Base-by-base conservation (phyloP, 30 jellyfish, hydroid and myxozoan genomes). In the Sanderia malayensis region DNA sequence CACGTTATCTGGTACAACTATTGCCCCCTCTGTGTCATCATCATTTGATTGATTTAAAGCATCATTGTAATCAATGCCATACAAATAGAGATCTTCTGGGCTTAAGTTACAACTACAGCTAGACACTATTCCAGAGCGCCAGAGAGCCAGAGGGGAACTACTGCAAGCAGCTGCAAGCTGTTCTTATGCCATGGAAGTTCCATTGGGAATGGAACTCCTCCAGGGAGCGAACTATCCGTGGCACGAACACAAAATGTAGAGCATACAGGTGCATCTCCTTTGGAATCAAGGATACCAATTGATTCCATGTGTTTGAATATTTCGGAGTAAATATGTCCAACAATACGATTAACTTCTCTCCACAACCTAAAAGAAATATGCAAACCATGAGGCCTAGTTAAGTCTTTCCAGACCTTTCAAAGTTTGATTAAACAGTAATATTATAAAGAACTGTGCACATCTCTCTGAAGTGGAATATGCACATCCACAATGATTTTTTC, bases 321-420 rank as follows among this genome's bases (percentile, higher is more conserved):
- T 17, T 31, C 80, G 13, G 41, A 33, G 71, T 60, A 76, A 70
- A 10, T 24, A 11, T 21, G 32, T 33, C 18, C 44, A 18, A 62
- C 80, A 49, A 76, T 44, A 13, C 83, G 70, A 18, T 79, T 64
- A 18, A 79, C 90, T 31, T 80, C 86, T 19, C 44, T 44, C 93
- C 93, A 80, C 45, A 81, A 61, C n/a, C n/a, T n/a, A n/a, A n/a
- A n/a, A n/a, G n/a, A n/a, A n/a, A n/a, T n/a, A n/a, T n/a, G n/a
- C n/a, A n/a, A n/a, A n/a, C n/a, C n/a, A n/a, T n/a, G n/a, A n/a
- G n/a, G n/a, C n/a, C n/a, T n/a, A n/a, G n/a, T n/a, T n/a, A n/a
- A n/a, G n/a, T n/a, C n/a, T n/a, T n/a, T n/a, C n/a, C n/a, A n/a
- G n/a, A n/a, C n/a, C n/a, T n/a, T n/a, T n/a, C n/a, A n/a, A n/a